phyloP scores from a whole-genome alignment of 2,113 vertebrate species.

The Dryoscopus gambensis region DNA sequence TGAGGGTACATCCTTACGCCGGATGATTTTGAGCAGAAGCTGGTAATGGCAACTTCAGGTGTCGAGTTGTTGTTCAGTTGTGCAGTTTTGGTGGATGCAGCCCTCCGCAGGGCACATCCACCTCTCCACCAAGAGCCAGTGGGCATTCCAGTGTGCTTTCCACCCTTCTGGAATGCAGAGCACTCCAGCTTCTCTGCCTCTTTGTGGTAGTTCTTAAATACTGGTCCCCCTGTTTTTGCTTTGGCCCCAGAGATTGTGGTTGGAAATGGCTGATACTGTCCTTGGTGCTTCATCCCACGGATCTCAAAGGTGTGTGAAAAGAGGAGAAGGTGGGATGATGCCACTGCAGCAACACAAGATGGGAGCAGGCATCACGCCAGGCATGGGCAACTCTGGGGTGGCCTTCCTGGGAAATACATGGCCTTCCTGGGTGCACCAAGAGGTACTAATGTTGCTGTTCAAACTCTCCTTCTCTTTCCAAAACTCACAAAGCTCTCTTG shows the following conservation, averaged over 20 bases:
- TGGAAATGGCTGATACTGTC: rapidly evolving
- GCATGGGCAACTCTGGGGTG: neutral
- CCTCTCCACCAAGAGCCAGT: neutral
- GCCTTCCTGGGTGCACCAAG: neutral
- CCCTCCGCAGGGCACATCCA: neutral
- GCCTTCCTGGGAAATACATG: neutral
- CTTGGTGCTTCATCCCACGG: neutral
- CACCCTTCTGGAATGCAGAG: neutral
- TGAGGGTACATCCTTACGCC: rapidly evolving
- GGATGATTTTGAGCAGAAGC: neutral
- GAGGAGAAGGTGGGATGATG: neutral
- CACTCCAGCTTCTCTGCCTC: neutral
- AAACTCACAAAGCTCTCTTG: neutral
- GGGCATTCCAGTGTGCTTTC: neutral
- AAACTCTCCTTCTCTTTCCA: neutral
- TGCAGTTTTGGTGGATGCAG: neutral
- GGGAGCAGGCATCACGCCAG: rapidly evolving
- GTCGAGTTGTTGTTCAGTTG: neutral
- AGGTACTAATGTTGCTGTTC: neutral
- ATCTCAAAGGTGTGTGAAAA: neutral
- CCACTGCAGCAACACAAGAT: neutral
- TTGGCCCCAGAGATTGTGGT: neutral
- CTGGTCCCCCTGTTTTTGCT: neutral
- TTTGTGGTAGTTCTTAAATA: neutral
- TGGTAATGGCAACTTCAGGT: neutral